Evolutionary conservation across 2,113 vertebrate genomes (phyloP).

Genomic region (Nannobrachium achirus): DNA sequence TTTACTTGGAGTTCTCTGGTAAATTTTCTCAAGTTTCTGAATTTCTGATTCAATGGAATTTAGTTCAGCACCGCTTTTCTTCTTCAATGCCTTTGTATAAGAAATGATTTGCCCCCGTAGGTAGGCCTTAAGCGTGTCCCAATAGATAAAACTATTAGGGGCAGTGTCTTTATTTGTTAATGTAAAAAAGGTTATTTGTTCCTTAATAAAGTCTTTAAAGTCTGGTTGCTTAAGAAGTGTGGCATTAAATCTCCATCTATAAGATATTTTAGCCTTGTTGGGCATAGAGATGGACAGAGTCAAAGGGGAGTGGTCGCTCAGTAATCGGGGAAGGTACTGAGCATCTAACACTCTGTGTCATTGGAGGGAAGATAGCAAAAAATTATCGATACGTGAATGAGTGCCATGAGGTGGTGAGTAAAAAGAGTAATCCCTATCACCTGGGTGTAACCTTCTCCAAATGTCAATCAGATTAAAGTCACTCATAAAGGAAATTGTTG

Average conservation of each 20-base stretch:
- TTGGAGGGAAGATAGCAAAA: neutral
- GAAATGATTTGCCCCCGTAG: too few species aligned
- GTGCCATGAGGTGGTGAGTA: slow-evolving; percentile 4
- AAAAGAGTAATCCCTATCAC: slow-evolving; percentile 8
- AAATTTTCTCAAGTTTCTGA: neutral
- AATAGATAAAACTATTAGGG: neutral
- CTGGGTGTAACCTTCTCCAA: slow-evolving; percentile 7
- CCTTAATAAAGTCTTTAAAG: slow-evolving; percentile 9
- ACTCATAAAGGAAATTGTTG: slow-evolving; percentile 7
- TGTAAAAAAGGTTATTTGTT: slow-evolving; percentile 20
- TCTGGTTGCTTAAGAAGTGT: neutral
- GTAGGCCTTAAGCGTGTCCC: neutral
- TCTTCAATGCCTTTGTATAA: neutral
- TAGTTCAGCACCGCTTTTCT: neutral
- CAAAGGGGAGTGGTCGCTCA: neutral
- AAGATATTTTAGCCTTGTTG: neutral
- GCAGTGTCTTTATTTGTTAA: slow-evolving; percentile 9
- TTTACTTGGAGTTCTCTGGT: slow-evolving; percentile 2
- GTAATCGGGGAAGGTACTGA: neutral
- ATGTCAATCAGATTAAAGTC: slow-evolving; percentile 12
- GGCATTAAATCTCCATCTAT: neutral
- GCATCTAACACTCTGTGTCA: neutral
- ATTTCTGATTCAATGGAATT: slow-evolving; percentile 2
- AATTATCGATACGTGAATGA: slow-evolving; percentile 4
- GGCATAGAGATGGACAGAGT: neutral